These are phyloP conservation scores for Bruchidius siliquastri DNA, from an alignment of 2,888 invertebrate genomes.

Conservation along the genomic window DNA sequence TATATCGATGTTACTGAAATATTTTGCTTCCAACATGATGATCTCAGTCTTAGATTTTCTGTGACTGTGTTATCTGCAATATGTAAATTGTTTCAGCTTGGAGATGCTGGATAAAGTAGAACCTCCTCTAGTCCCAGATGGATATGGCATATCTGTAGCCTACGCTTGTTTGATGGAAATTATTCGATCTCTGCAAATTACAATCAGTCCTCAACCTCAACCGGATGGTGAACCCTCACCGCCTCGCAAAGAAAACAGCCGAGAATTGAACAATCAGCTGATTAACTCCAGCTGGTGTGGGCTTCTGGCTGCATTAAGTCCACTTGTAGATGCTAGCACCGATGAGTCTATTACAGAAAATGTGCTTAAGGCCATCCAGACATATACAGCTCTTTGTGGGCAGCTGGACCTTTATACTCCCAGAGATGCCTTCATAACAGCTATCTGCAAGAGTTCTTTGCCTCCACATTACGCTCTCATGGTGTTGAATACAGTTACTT, in stretches of 20 bases:
- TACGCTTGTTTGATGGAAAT: constrained; percentile 91
- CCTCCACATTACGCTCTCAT: constrained; percentile 93
- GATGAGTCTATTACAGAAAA: constrained; percentile 91
- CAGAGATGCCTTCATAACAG: constrained; percentile 90
- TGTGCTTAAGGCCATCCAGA: constrained; percentile 87
- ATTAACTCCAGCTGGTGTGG: constrained; percentile 96
- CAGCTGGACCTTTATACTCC: constrained; percentile 71
- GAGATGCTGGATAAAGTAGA: constrained; percentile 96
- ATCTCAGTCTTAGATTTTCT: too few relatives aligned
- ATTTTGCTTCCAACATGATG: too few relatives aligned
- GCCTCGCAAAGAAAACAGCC: constrained; percentile 41
- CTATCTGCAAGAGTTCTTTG: constrained; percentile 92
- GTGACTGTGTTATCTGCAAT: background rate
- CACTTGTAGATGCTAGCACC: constrained; percentile 90
- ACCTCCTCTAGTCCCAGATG: constrained; percentile 90
- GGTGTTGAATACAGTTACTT: constrained; percentile 65
- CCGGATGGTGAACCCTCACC: constrained; percentile 25
- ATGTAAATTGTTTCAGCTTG: constrained; percentile 56
- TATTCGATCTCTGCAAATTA: constrained; percentile 77
- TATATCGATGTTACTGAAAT: too few relatives aligned
- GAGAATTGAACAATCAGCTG: constrained; percentile 64
- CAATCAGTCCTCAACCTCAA: constrained; percentile 57
- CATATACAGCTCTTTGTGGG: constrained; percentile 85
- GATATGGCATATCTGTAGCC: constrained; percentile 94
- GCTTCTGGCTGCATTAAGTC: constrained; percentile 83